Percentiles rank a stretch among this genome's conserved stretches.
Conservation (phyloP, 1,140 invertebrate species). For the Nixonia krombeini region DNA sequence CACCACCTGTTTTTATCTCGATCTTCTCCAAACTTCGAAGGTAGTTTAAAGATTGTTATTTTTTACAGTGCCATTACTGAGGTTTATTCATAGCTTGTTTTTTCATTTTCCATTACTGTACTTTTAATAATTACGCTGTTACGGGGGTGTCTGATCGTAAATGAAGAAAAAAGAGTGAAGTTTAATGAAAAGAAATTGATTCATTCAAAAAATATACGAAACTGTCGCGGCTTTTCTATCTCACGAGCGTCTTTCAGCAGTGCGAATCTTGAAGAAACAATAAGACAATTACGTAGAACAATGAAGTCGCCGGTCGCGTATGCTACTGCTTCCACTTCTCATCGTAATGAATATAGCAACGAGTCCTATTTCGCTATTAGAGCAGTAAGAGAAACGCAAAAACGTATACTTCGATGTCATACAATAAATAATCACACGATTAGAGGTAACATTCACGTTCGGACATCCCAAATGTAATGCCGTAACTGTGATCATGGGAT, state of each 20-base stretch:
- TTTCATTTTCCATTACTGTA: neutral
- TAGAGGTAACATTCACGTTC: no score
- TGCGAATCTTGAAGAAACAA: slow-evolving; percentile 31
- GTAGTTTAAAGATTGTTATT: no score
- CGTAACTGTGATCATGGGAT: no score
- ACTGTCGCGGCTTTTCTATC: neutral
- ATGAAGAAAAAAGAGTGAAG: neutral
- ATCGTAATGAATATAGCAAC: slow-evolving; percentile 15
- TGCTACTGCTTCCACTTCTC: slow-evolving; percentile 19
- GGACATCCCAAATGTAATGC: no score
- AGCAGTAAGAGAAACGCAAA: no score
- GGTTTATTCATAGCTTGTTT: neutral
- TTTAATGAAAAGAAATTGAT: neutral
- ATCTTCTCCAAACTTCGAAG: no score
- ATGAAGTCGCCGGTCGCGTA: slow-evolving; percentile 36
- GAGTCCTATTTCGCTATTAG: no score
- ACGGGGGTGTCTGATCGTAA: neutral
- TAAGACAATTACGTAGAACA: slow-evolving; percentile 40
- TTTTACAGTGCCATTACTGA: no score
- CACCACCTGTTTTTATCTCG: no score
- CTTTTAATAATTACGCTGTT: neutral
- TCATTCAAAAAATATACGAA: neutral
- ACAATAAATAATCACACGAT: no score
- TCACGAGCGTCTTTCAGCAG: neutral
- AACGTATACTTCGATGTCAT: no score